These are phyloP conservation scores for Pachliopta kotzebuea DNA, from an alignment of 2,888 invertebrate species.

Conservation along the genomic window DNA sequence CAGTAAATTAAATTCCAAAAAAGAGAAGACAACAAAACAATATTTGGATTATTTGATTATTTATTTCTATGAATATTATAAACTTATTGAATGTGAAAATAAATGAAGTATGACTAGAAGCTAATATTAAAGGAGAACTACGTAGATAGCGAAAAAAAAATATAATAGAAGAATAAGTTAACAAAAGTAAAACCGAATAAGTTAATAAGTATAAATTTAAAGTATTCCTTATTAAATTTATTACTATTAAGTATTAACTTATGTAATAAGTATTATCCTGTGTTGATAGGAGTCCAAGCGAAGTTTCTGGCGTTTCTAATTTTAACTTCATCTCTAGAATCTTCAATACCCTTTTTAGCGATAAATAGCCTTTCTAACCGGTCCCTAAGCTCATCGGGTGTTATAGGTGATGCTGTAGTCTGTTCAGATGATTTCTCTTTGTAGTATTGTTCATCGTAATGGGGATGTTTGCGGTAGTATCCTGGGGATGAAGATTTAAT, in stretches of 20 bases:
- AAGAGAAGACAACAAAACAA: no score
- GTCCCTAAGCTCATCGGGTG: constrained; percentile 76
- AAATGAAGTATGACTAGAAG: background rate
- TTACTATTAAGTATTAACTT: background rate
- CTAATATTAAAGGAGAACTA: background rate
- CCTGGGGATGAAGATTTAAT: constrained; percentile 42
- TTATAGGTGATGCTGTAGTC: constrained; percentile 64
- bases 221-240: background rate
- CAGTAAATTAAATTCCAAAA: no score
- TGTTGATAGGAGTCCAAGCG: constrained; percentile 69
- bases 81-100: background rate
- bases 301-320: constrained; percentile 65
- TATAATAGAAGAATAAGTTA: background rate
- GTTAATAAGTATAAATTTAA: background rate
- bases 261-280: constrained; percentile 35
- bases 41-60: background rate
- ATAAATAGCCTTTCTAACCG: constrained; percentile 74
- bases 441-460: constrained; percentile 57
- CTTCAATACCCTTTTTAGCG: constrained; percentile 60
- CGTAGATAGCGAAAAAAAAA: background rate
- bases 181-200: background rate
- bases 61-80: background rate
- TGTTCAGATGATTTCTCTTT: constrained; percentile 60
- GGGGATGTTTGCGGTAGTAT: constrained; percentile 58
- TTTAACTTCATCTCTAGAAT: constrained; percentile 52